Evolutionary conservation across 2,888 invertebrate genomes (phyloP).

Genomic region (Eulithis prunata): DNA sequence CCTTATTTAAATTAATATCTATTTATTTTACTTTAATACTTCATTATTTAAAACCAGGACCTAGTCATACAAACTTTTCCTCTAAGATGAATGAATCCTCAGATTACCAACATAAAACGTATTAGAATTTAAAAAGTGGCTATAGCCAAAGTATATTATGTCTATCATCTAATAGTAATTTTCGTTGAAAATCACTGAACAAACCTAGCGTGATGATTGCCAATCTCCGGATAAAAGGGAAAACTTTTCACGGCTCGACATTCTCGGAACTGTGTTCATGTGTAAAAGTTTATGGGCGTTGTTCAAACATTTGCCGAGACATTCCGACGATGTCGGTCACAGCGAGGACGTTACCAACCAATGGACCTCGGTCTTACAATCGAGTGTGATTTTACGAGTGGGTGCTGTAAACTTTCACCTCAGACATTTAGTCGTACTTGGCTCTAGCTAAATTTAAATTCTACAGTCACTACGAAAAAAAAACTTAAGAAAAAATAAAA

Average conservation of each 20-base stretch:
- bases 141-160: too few relatives aligned
- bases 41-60: too few relatives aligned
- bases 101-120: too few relatives aligned
- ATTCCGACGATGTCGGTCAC: conserved; percentile 36
- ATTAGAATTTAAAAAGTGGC: too few relatives aligned
- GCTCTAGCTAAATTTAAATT: too few relatives aligned
- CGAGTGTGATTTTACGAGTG: conserved; percentile 36
- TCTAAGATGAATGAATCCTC: too few relatives aligned
- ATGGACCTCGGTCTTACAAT: conserved; percentile 35
- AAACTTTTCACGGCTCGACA: conserved; percentile 3
- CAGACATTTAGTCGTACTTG: not conserved
- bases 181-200: not conserved
- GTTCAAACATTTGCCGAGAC: conserved; percentile 36
- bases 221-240: conserved; percentile 10
- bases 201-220: not conserved
- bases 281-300: conserved; percentile 28
- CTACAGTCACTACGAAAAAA: too few relatives aligned
- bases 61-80: too few relatives aligned
- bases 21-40: not conserved
- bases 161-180: not conserved
- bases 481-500: too few relatives aligned
- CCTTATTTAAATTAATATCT: too few relatives aligned
- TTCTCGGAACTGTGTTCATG: conserved; percentile 8
- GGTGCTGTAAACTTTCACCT: conserved; percentile 40
- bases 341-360: conserved; percentile 37